Conservation (phyloP, 2,888 invertebrate species). For the Callosobruchus maculatus region DNA sequence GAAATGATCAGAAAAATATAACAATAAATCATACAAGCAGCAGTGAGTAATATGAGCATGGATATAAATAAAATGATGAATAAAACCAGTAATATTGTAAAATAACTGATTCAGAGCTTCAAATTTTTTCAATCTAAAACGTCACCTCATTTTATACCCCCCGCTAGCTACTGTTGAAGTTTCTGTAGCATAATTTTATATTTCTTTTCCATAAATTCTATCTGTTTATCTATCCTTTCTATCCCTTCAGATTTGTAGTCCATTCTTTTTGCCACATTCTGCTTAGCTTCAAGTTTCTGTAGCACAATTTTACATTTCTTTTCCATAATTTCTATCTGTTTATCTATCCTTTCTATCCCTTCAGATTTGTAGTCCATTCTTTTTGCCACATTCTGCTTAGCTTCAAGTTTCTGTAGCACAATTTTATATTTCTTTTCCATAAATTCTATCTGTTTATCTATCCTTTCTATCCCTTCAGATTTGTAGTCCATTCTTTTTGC, state of each 20-base stretch:
- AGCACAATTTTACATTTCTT: conserved; percentile 68
- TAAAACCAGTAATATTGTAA: too few relatives aligned
- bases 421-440: conserved; percentile 74
- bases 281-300: conserved; percentile 74
- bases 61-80: too few relatives aligned
- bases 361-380: conserved; percentile 87
- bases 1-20: too few relatives aligned
- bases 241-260: conserved; percentile 79
- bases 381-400: conserved; percentile 89
- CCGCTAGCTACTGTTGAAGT: conserved; percentile 59
- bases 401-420: conserved; percentile 65
- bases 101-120: too few relatives aligned
- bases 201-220: conserved; percentile 70
- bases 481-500: conserved; percentile 95
- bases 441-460: conserved; percentile 67
- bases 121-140: too few relatives aligned
- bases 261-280: conserved; percentile 91
- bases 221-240: conserved; percentile 72
- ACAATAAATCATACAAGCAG: too few relatives aligned
- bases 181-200: conserved; percentile 62
- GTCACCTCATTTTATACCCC: background rate
- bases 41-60: too few relatives aligned
- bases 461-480: conserved; percentile 64
- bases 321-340: conserved; percentile 65
- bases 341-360: conserved; percentile 74